Base-by-base conservation (phyloP, 2,113 vertebrate genomes). In the Seriola aureovittata region DNA sequence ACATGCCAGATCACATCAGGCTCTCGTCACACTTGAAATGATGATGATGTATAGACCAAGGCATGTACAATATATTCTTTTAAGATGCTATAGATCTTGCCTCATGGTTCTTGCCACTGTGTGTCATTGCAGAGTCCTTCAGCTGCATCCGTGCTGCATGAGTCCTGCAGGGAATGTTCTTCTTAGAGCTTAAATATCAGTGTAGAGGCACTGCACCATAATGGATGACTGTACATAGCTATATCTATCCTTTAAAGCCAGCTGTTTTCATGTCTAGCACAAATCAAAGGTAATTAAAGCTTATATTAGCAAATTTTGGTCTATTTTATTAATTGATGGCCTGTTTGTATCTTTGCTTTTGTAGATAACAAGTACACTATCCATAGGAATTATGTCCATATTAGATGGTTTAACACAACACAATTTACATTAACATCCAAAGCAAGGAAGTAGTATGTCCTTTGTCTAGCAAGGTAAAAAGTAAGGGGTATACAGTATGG, bases 1-100 rank as follows among this genome's bases (percentile, higher is more conserved):
- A 32, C 63, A 1, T 29, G 59, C 72, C 84, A 66, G 52, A 50
- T 66, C 73, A 7, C 58, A 78, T 88, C 80, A 82, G 60, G 17
- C 32, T 80, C 79, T 50, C 1, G 4, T 5, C 67, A 69, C 60
- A 16, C n/a, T 64, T 54, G 59, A 80, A 36, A 42, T 8, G 8
- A 36, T 54, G 62, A 69, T 54, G 38, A 65, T 38, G 10, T 29
- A 38, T 42, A 16, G 21, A 71, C n/a, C 2, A 19, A 32, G 64
- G 11, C 34, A 8, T 50, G 36, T 0, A 34, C 19, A 8, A 12
- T 11, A 17, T 23, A 12, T 52, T 69, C n/a, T 52, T 68, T 62
- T 21, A 25, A 71, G 4, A 70, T 66, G 25, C 63, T 38, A 32
- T 25, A 42, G 40, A 79, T 52, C 12, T 36, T 48, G 36, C 0